Conservation (phyloP, 2,797 vertebrate species). For the Rhadinocentrus ornatus region DNA sequence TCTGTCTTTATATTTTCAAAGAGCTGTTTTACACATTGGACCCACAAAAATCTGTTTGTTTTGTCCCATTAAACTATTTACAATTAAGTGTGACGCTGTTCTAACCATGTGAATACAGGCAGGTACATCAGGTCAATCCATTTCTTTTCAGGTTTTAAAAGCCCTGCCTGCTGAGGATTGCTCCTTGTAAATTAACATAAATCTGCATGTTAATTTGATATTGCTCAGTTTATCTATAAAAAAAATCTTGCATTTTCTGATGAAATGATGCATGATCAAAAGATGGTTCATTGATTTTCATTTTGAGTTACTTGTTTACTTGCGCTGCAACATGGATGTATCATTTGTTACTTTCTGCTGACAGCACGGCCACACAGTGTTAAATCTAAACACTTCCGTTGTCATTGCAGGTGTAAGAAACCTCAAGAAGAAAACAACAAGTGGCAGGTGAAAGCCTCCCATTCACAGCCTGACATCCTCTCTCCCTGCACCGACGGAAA, state of each 20-base stretch:
- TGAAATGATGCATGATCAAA: neutral
- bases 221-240: neutral
- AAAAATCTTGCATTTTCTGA: neutral
- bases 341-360: slow-evolving; percentile 9
- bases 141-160: too few species aligned
- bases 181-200: too few species aligned
- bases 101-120: too few species aligned
- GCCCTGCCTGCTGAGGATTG: too few species aligned
- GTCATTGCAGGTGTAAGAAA: slow-evolving; percentile 24
- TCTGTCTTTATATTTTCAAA: too few species aligned
- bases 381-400: slow-evolving; percentile 27
- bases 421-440: slow-evolving; percentile 28
- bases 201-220: too few species aligned
- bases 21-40: too few species aligned
- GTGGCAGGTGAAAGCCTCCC: slow-evolving; percentile 57
- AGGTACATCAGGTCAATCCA: too few species aligned
- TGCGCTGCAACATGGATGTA: neutral
- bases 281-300: neutral
- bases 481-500: slow-evolving; percentile 29
- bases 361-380: neutral
- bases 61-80: too few species aligned
- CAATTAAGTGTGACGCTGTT: too few species aligned
- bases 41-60: too few species aligned
- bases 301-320: neutral
- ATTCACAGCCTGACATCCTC: slow-evolving; percentile 47